Evolutionary conservation across 2,113 vertebrate species (phyloP).

Genomic region (Brachionichthys hirsutus): DNA sequence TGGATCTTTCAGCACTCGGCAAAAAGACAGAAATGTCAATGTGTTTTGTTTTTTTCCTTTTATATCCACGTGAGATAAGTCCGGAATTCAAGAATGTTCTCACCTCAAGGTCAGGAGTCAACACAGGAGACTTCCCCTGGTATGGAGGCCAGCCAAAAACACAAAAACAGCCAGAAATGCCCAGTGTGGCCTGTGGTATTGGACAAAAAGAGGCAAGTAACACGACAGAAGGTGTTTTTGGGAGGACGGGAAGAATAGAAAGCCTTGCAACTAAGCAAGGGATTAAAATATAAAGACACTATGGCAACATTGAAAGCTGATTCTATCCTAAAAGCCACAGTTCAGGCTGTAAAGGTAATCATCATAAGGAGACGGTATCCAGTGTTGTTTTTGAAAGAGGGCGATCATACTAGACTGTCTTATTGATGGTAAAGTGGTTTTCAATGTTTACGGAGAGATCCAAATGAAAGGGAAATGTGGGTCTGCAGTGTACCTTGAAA

Average conservation of each 20-base stretch:
- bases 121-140: constrained; percentile 11
- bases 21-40: constrained; percentile 31
- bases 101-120: constrained; percentile 21
- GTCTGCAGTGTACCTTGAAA: constrained; percentile 26
- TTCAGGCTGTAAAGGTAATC: constrained; percentile 58
- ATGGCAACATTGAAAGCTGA: constrained; percentile 21
- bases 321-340: constrained; percentile 44
- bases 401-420: constrained; percentile 27
- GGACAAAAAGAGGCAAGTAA: constrained; percentile 16
- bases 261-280: constrained; percentile 6
- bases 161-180: constrained; percentile 11
- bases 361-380: constrained; percentile 40
- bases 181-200: constrained; percentile 9
- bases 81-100: constrained; percentile 27
- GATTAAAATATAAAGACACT: constrained; percentile 19
- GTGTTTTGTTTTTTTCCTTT: constrained; percentile 1
- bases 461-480: constrained; percentile 43
- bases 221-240: constrained; percentile 7
- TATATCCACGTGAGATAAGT: constrained; percentile 16
- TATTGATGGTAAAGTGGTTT: constrained; percentile 44
- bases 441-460: constrained; percentile 56
- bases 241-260: no score
- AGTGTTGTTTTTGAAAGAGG: constrained; percentile 52
- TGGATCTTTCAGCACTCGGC: constrained; percentile 35
- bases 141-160: constrained; percentile 19